Base-by-base conservation (phyloP, 2,797 vertebrate genomes). In the Xiphophorus birchmanni region DNA sequence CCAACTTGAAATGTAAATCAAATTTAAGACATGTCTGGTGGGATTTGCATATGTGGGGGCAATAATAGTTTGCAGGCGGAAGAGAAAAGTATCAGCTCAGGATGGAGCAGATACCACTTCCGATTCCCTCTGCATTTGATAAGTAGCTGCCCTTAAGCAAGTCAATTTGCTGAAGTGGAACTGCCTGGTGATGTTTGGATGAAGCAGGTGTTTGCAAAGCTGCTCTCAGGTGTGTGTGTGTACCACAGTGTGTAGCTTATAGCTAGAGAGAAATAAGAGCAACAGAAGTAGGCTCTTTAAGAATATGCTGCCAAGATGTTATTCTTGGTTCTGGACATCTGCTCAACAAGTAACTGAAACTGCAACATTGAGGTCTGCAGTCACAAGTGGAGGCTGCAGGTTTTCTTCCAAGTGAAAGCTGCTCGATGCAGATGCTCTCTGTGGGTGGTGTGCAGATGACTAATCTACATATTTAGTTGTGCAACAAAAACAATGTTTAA, bases 111-210 rank as follows among this genome's bases (percentile, higher is more conserved):
- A 81, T 63, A 65, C 73, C 56, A 76, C 77, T 90, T 88, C 65
- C 76, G 83, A 80, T 82, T 76, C 67, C 78, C 63, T 56, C 71
- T 82, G 48, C 56, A n/a, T 86, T 56, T 74, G 12, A 81, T 78
- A 73, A 87, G 79, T 47, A 80, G 65, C 56, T 89, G 87, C 90
- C 87, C 81, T 88, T 89, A 88, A 89, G 88, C 91, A 91, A 90
- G 83, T 74, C 48, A 32, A 65, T 74, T 67, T 78, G 86, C 78
- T 89, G 37, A 40, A 81, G 83, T 83, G 88, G 84, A 90, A 87
- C 85, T 71, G 80, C 77, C 56, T 77, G 4, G 80, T 52, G 69
- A 83, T 88, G 84, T 91, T 79, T 85, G 80, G 81, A 73, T 79
- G 79, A 86, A 85, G 82, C 82, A 78, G 71, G 86, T 74, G 78